phyloP scores from a whole-genome alignment of 2,113 vertebrate genomes.

The Nematolebias whitei region DNA sequence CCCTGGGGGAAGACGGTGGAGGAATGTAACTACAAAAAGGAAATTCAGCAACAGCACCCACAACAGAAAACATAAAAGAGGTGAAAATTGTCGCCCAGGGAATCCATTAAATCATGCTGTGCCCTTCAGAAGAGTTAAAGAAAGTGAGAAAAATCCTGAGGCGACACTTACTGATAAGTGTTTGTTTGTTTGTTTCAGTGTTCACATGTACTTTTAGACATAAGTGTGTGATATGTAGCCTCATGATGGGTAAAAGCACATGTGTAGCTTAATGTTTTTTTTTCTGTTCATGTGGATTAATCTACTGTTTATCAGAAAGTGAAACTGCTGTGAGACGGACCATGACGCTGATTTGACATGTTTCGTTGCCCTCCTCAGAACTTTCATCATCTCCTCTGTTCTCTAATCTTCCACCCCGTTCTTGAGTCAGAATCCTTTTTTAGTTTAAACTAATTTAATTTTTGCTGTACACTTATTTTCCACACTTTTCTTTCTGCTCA shows the following conservation, averaged over 20 bases:
- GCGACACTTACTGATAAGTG: slow-evolving; percentile 7
- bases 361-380: slow-evolving; percentile 19
- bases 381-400: slow-evolving; percentile 3
- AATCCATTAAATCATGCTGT: slow-evolving; percentile 26
- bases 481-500: slow-evolving; percentile 2
- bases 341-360: slow-evolving; percentile 7
- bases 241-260: slow-evolving; percentile 14
- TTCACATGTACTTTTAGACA: not conserved
- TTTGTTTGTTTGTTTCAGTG: slow-evolving; percentile 18
- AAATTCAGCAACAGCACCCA: slow-evolving; percentile 1
- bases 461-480: not conserved
- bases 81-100: not conserved
- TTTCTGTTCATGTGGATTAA: too few species aligned
- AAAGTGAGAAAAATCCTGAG: not conserved
- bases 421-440: not conserved
- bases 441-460: too few species aligned
- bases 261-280: not conserved
- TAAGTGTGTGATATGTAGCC: slow-evolving; percentile 11
- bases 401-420: slow-evolving; percentile 8
- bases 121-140: slow-evolving; percentile 16
- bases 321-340: not conserved
- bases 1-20: slow-evolving; percentile 26
- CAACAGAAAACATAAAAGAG: not conserved
- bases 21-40: slow-evolving; percentile 22
- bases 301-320: too few species aligned